Conservation (phyloP, 2,797 vertebrate genomes). For the Silurus lanzhouensis region DNA sequence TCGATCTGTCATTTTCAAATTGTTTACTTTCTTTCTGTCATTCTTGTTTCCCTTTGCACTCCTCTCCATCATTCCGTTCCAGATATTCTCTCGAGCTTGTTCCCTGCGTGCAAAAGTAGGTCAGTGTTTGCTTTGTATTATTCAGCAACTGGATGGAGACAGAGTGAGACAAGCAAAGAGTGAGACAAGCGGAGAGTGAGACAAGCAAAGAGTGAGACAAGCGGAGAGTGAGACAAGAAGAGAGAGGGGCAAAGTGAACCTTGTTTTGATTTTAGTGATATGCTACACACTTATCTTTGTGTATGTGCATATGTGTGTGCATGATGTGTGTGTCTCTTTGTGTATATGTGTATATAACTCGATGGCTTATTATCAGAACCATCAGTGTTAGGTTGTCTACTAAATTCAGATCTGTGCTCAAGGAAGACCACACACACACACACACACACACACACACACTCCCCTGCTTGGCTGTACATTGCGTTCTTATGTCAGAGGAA, state of each 20-base stretch:
- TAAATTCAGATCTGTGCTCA: constrained; percentile 30
- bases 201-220: not conserved
- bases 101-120: constrained; percentile 85
- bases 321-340: no score
- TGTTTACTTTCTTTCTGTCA: not conserved
- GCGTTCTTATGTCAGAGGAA: constrained; percentile 48
- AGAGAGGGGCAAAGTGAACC: constrained; percentile 8
- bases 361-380: constrained; percentile 34
- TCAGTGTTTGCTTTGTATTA: constrained; percentile 95
- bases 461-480: constrained; percentile 42
- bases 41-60: not conserved
- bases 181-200: not conserved
- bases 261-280: constrained; percentile 57
- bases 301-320: constrained; percentile 16
- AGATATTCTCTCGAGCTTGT: constrained; percentile 80
- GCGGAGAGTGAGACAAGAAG: constrained; percentile 21
- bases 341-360: not conserved
- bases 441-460: not conserved
- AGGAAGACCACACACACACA: not conserved
- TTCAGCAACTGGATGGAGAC: constrained; percentile 76
- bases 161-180: constrained; percentile 6
- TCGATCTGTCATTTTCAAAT: not conserved
- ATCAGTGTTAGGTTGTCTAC: constrained; percentile 33
- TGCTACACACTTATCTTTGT: constrained; percentile 51
- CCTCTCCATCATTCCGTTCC: constrained; percentile 49